Base-by-base conservation (phyloP, 2,797 vertebrate species). In the Sebastes nivosus region DNA sequence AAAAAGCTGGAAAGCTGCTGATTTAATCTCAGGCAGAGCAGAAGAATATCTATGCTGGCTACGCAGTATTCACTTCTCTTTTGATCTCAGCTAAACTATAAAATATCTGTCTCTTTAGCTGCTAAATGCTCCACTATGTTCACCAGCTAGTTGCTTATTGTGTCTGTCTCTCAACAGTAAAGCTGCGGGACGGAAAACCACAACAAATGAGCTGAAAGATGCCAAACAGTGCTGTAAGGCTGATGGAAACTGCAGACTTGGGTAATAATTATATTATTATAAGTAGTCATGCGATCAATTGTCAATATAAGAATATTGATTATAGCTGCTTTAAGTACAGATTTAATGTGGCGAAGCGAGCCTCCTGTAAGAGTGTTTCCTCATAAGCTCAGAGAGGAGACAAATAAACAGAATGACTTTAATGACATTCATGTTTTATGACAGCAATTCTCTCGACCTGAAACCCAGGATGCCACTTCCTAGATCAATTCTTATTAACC, bases 401-500 rank as follows among this genome's bases (percentile, higher is more conserved):
- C 52, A 55, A 30, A 58, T 71, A 1, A 75, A 75, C 58, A 38
- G 59, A 72, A 22, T 69, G 11, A 25, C 60, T 55, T 54, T 30
- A 61, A 66, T 50, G 50, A 59, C 52, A 52, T 12, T 82, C 13
- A 42, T 64, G 29, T 25, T 81, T 80, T 72, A 83, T 69, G 67
- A 50, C 14, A 9, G 16, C 25, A 69, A 57, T 73, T 58, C 58
- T n/a, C 42, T 36, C 14, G 18, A 2, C 22, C 52, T 9, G 69
- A 36, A 76, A 42, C 75, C 66, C 27, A 27, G 32, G 38, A 82
- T n/a, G 60, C 32, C 38, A 29, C 11, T 14, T 55, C 42, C n/a
- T 0, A 14, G 42, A 82, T 82, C 68, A 61, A 54, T 80, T 80
- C 10, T 52, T 13, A 64, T 81, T 77, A 72, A 67, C 52, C 42